These are phyloP conservation scores for Pseudorhiza aurosa DNA, from an alignment of 30 jellyfish, hydroid and myxozoan genomes.

Conservation along the genomic window DNA sequence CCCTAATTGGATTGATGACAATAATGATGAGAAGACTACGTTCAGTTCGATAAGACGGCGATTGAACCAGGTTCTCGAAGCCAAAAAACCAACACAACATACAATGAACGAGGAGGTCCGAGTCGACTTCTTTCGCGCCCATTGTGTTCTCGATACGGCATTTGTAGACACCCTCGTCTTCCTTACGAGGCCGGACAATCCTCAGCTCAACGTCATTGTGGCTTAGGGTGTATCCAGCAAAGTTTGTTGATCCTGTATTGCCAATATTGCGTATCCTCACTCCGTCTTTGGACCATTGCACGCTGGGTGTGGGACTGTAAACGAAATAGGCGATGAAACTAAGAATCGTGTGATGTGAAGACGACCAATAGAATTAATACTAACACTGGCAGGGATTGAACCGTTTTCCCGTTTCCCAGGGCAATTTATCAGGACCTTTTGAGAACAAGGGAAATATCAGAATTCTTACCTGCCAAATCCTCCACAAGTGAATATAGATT, in stretches of 20 bases:
- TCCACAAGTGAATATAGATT: constrained; percentile 61
- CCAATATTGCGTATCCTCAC: constrained; percentile 26
- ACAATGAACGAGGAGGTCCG: constrained; percentile 67
- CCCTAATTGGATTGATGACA: no score
- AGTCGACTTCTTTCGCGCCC: constrained; percentile 18
- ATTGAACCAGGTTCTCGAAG: no score
- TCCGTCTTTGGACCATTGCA: constrained; percentile 69
- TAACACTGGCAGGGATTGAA: neutral
- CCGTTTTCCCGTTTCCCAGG: neutral
- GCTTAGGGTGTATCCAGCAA: constrained; percentile 56
- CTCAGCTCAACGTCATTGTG: constrained; percentile 62
- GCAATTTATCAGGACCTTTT: neutral
- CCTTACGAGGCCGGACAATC: constrained; percentile 64
- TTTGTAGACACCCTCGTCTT: constrained; percentile 64
- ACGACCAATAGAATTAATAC: no score
- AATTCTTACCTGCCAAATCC: constrained; percentile 48
- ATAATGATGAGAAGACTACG: no score
- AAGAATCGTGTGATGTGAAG: no score
- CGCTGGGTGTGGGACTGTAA: constrained; percentile 69
- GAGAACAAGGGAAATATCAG: neutral
- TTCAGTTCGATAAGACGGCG: no score
- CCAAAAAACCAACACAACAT: neutral
- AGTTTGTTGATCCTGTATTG: constrained; percentile 28
- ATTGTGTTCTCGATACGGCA: constrained; percentile 25
- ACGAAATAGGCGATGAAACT: no score